These are phyloP conservation scores for Campaea margaritaria DNA, from an alignment of 2,888 invertebrate species.

Conservation along the genomic window DNA sequence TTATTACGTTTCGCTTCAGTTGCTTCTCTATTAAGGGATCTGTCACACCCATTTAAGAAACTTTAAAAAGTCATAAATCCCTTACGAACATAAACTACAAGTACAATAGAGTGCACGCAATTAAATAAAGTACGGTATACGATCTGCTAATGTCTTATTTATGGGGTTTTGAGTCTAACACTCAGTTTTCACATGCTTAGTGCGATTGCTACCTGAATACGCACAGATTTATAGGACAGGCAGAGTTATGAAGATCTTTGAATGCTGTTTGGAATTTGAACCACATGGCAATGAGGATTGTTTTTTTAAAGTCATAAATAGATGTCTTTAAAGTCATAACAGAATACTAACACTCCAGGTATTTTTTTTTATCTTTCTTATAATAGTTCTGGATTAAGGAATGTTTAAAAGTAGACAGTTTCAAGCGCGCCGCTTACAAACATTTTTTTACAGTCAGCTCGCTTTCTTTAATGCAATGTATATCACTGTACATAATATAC, in stretches of 20 bases:
- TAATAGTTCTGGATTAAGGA: too few species aligned
- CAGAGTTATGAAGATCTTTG: slow-evolving; percentile 42
- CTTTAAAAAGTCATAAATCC: slow-evolving; percentile 45
- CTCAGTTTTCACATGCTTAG: slow-evolving; percentile 81
- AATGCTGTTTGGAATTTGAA: background rate
- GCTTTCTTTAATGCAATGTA: too few species aligned
- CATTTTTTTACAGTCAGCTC: too few species aligned
- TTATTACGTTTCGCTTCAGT: background rate
- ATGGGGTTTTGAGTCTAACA: slow-evolving; percentile 73
- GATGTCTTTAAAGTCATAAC: too few species aligned
- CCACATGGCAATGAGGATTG: background rate
- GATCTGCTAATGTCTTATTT: slow-evolving; percentile 84
- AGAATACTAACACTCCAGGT: too few species aligned
- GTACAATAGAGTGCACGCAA: slow-evolving; percentile 68
- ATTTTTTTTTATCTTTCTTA: too few species aligned
- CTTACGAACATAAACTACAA: slow-evolving; percentile 59
- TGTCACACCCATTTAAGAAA: slow-evolving; percentile 34
- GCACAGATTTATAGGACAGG: slow-evolving; percentile 56
- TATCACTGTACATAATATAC: too few species aligned
- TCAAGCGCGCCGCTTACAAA: too few species aligned
- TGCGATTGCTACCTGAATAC: slow-evolving; percentile 64
- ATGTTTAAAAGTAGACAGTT: too few species aligned
- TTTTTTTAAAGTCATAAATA: background rate
- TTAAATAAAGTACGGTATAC: slow-evolving; percentile 67
- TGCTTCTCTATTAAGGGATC: slow-evolving; percentile 4